Conservation (phyloP, 2,797 vertebrate genomes). For the Carduelis carduelis region DNA sequence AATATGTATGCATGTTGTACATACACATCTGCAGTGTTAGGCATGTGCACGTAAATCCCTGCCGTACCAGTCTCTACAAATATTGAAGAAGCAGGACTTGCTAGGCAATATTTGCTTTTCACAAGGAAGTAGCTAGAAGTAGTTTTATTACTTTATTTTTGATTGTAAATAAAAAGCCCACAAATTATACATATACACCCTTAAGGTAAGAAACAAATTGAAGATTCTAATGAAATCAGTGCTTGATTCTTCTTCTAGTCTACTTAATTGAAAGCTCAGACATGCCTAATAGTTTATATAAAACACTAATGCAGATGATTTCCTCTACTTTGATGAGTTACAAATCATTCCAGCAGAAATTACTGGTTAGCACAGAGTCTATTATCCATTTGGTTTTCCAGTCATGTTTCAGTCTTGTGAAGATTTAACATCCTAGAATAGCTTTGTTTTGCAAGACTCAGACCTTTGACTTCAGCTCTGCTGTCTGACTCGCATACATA, state of each 20-base stretch:
- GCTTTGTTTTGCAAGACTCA: background rate
- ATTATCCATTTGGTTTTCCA: background rate
- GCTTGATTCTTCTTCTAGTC: background rate
- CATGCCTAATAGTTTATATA: background rate
- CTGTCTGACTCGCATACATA: background rate
- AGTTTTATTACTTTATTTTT: background rate
- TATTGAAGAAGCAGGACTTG: background rate
- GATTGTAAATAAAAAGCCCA: background rate
- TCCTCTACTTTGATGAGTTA: background rate
- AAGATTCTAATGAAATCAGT: background rate
- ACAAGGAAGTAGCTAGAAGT: background rate
- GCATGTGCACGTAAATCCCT: fast-evolving
- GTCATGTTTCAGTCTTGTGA: background rate
- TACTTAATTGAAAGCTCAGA: background rate
- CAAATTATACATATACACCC: background rate
- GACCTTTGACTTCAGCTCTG: background rate
- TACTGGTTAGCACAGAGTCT: background rate
- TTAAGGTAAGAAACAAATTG: background rate
- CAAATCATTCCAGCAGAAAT: background rate
- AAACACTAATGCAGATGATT: background rate
- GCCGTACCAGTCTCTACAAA: background rate
- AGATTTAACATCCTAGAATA: background rate
- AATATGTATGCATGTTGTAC: background rate
- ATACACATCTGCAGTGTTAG: background rate
- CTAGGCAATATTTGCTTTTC: background rate